Base-by-base conservation (phyloP, 1,140 invertebrate species). In the Drosophila burlai region DNA sequence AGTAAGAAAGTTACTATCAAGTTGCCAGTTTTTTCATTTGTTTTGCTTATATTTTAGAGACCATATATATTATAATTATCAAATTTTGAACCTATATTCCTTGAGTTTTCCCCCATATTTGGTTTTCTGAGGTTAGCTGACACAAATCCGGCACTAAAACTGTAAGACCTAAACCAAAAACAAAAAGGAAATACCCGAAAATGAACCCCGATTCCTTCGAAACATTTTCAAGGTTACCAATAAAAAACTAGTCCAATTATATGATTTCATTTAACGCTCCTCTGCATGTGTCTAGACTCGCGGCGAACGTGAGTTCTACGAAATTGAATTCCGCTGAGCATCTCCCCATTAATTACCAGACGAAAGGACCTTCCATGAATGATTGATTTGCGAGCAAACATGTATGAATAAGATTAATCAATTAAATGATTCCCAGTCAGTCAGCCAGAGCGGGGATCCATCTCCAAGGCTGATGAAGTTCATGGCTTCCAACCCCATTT, bases 361-460 rank as follows among this genome's bases (percentile, higher is more conserved):
- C 15, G 21, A 24, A 52, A 31, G 49, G 38, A 24, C 54, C 54
- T 43, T 29, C 38, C 7, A 21, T 16, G 11, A 71, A 61, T 73
- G 68, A 73, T 60, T 73, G 67, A 73, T 73, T 73, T 52, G 46
- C n/a, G 31, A 43, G 46, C 43, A 49, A 61, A 50, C 40, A 52
- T 61, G 55, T 73, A 61, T 50, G 68, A 61, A 61, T 61, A 42
- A 21, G 68, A 52, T 72, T 61, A 61, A 73, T 74, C 38, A 74
- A 74, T 72, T 73, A 73, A 72, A 38, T 21, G 46, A 73, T 72
- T 43, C 15, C 38, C 54, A 49, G 52, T 21, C 36, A 34, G 16
- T 31, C 18, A 18, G 50, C 50, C 50, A 34, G 10, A 9, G 4
- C 50, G 40, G 31, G 21, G 43, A 72, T 49, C 16, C 21, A 42